Base-by-base conservation (phyloP, 37 sponge, comb jelly and placozoan genomes). In the Bolinopsis microptera region DNA sequence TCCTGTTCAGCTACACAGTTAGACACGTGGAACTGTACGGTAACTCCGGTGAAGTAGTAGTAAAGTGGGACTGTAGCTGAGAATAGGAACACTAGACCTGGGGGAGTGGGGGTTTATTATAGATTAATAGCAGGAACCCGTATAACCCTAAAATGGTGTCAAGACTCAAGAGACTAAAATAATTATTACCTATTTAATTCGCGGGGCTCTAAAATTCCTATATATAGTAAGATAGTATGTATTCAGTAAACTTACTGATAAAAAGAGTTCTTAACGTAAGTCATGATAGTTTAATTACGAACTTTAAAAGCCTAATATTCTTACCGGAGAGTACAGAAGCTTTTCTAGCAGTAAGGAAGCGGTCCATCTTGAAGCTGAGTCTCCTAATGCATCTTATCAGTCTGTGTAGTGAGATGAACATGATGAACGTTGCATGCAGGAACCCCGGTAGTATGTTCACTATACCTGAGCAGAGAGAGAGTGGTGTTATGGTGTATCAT, bases 71-170 rank as follows among this genome's bases (percentile, higher is more conserved):
- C 31, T 23, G 31, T 30, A 5, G 3, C 31, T n/a, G 75, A n/a
- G 31, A 72, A 72, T 24, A 72, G 75, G 75, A 72, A 72, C 31
- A 72, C 31, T 28, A 72, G 75, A n/a, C 26, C 75, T 72, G 75
- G 26, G 18, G 26, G 31, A 8, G 75, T n/a, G 5, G 5, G 61
- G 13, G 61, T 48, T 48, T n/a, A n/a, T n/a, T n/a, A n/a, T n/a
- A n/a, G n/a, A n/a, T n/a, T n/a, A n/a, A n/a, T n/a, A n/a, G n/a
- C n/a, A n/a, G n/a, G n/a, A n/a, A n/a, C n/a, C n/a, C n/a, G n/a
- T n/a, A n/a, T n/a, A n/a, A n/a, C n/a, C n/a, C n/a, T n/a, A n/a
- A n/a, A n/a, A n/a, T n/a, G n/a, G n/a, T n/a, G n/a, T n/a, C n/a
- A n/a, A n/a, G n/a, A n/a, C n/a, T n/a, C n/a, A n/a, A n/a, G n/a